Evolutionary conservation across 2,113 vertebrate species (phyloP), one percentile per base, ranked within the genome.

Genomic region (Cynoglossus semilaevis): DNA sequence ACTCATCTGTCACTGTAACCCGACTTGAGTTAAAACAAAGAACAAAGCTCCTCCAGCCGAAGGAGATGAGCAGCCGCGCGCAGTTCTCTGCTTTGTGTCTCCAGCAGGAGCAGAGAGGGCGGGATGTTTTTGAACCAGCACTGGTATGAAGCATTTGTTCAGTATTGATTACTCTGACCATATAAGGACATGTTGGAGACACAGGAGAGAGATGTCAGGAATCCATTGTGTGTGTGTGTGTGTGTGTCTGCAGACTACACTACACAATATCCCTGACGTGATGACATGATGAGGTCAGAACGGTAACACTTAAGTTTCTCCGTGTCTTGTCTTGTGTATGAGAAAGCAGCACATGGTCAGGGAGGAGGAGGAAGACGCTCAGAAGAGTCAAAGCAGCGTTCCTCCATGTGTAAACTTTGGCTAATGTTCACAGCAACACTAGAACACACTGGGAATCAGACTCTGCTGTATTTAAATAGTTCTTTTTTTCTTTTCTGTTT

Each of bases 161-260:
- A 55, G 63, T 79, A 89, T 87, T 77, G 83, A 86, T 87, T 65
- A 67, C 58, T 80, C 12, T 82, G 78, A 81, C 90, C 86, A 81
- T 88, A 90, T 82, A 89, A 87, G 89, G 88, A 49, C 58, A 74
- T 15, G 70, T n/a, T 53, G 47, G 66, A 61, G 71, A 76, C 62
- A 36, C 45, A 55, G 76, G 52, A 79, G 63, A 38, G 42, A 38
- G 64, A 84, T 72, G 72, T 65, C 66, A 76, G 79, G 75, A 85
- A 81, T 77, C 58, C 55, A 52, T n/a, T 46, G 44, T 16, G 48
- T 51, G n/a, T n/a, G 59, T 42, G 51, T n/a, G 45, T 46, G 48
- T 15, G 22, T 50, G 48, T 35, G 22, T 35, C 14, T 35, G 50
- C 29, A 51, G 5, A 51, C 47, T 53, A 58, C 13, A 35, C 41